Percentiles rank a stretch among this genome's conserved stretches.
These are phyloP conservation scores for Hoplostethus mediterraneus DNA, from an alignment of 2,797 vertebrate species.

Conservation along the genomic window DNA sequence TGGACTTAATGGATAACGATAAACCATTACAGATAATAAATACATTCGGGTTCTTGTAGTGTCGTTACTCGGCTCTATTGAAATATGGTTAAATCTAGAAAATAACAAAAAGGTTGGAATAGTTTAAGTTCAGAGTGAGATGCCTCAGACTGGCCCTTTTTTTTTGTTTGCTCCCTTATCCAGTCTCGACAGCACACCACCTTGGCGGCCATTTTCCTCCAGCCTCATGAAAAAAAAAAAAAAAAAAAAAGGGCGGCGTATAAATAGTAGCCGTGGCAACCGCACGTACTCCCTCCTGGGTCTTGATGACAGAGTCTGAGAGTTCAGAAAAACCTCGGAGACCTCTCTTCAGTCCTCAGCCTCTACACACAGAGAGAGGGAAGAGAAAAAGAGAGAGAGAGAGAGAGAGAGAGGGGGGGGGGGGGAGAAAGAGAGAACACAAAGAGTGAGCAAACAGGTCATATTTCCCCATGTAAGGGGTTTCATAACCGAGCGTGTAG, in stretches of 20 bases:
- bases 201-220: constrained; percentile 79
- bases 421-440: neutral
- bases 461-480: neutral
- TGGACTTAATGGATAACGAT: constrained; percentile 67
- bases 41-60: constrained; percentile 91
- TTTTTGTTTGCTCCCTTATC: constrained; percentile 74
- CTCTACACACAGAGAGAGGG: constrained; percentile 75
- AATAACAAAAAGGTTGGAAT: constrained; percentile 60
- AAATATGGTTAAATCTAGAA: constrained; percentile 73
- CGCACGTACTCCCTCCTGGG: constrained; percentile 78
- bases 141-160: constrained; percentile 61
- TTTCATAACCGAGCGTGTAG: neutral
- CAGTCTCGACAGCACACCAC: constrained; percentile 65
- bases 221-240: constrained; percentile 61
- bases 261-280: constrained; percentile 82
- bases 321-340: constrained; percentile 80
- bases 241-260: constrained; percentile 63
- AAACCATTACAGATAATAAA: constrained; percentile 88
- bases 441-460: constrained; percentile 54
- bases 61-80: constrained; percentile 85
- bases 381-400: constrained; percentile 24
- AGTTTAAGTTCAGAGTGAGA: constrained; percentile 66
- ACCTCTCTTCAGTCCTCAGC: constrained; percentile 84
- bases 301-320: constrained; percentile 80
- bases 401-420: constrained; percentile 15